These are phyloP conservation scores for Drosophila pandora DNA, from an alignment of 1,140 invertebrate species.

Conservation along the genomic window DNA sequence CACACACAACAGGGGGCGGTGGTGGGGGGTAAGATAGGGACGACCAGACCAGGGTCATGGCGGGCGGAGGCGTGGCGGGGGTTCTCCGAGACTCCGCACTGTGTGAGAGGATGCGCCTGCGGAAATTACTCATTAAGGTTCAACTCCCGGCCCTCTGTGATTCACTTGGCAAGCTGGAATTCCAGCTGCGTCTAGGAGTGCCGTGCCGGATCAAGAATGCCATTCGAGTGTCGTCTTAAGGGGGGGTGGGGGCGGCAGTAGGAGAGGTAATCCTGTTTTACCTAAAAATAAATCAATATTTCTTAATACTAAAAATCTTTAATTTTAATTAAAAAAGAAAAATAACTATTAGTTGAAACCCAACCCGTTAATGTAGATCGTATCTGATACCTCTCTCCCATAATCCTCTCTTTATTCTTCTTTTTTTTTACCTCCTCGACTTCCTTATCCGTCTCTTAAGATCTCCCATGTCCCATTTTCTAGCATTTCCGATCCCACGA, in stretches of 20 bases:
- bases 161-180: constrained; percentile 55
- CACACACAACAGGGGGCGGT: background rate
- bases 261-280: background rate
- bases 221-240: constrained; percentile 49
- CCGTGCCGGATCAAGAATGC: constrained; percentile 45
- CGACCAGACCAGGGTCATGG: background rate
- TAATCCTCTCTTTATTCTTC: constrained; percentile 25
- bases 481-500: constrained; percentile 75
- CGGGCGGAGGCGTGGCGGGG: constrained; percentile 19
- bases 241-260: constrained; percentile 2
- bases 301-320: no score
- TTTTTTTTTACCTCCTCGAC: constrained; percentile 19
- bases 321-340: no score
- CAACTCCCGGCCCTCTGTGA: constrained; percentile 32
- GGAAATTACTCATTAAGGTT: constrained; percentile 79
- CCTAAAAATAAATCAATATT: no score
- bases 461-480: constrained; percentile 47
- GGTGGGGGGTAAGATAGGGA: no score
- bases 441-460: constrained; percentile 42
- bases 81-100: constrained; percentile 18
- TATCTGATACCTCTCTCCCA: constrained; percentile 37
- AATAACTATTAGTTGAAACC: constrained; percentile 1
- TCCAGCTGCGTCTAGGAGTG: constrained; percentile 50
- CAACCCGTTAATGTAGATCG: constrained; percentile 22
- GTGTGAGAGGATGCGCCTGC: constrained; percentile 63